Evolutionary conservation across 2,113 vertebrate genomes (phyloP), one percentile per base, ranked within the genome.

Genomic region (Otolemur garnettii): DNA sequence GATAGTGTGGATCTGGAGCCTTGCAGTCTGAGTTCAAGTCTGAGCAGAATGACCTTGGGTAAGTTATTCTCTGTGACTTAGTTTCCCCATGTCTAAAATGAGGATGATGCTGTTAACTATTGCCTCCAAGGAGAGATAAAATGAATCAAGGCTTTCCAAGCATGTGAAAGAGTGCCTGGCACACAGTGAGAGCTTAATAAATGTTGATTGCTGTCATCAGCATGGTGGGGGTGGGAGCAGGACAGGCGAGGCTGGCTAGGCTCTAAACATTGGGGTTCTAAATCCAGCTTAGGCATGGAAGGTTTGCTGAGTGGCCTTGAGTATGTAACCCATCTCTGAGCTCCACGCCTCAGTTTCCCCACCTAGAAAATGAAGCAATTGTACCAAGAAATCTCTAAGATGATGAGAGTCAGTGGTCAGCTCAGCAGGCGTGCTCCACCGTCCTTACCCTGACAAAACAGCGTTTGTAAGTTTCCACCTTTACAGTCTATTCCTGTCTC

Each of bases 201-300:
- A n/a, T 24, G 62, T 59, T 53, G 59, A 60, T 19, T 11, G 24
- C 68, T 28, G 14, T 5, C 4, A 26, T 4, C 45, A 28, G n/a
- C 38, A 5, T 0, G 6, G 68, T 1, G 0, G 42, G 24, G 33
- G 4, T 8, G 4, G 68, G 26, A 3, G 0, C 4, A 2, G 21
- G 14, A 0, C 4, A 4, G 7, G 66, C n/a, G 59, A 53, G 4
- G 19, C 35, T 17, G 17, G 26, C 5, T 69, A 8, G 1, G 4
- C 59, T 78, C 83, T n/a, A 77, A 45, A 90, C 19, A 78, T n/a
- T 11, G 19, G 72, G 75, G 24, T 38, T 85, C 35, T 60, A 35
- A 66, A 74, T 28, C 38, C 28, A 35, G 53, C 13, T 91, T 33
- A 33, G 55, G 19, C 72, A 60, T 4, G 21, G 19, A 45, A 66